Evolutionary conservation across 2,113 vertebrate species (phyloP).

Genomic region (Sorex araneus): DNA sequence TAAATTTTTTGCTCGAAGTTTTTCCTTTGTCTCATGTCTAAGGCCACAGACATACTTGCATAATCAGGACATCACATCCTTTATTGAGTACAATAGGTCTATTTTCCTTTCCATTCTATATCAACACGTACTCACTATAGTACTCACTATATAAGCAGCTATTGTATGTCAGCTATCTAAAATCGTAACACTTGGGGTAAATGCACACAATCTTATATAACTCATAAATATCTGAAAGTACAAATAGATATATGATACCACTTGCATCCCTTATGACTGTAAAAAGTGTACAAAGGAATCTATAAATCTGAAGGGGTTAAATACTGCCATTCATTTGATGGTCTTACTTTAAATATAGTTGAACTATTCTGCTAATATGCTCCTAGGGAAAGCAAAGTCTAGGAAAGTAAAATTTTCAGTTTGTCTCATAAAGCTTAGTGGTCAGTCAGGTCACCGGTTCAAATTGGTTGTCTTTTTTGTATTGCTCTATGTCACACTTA

Average conservation of each 20-base stretch:
- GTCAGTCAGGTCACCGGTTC: background rate
- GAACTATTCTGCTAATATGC: background rate
- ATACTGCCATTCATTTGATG: background rate
- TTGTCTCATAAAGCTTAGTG: background rate
- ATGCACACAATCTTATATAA: too few relatives aligned
- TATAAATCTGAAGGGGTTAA: background rate
- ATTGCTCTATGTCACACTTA: background rate
- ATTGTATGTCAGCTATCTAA: background rate
- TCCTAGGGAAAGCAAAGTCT: background rate
- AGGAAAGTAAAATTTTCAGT: background rate
- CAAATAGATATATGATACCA: background rate
- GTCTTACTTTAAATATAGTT: background rate
- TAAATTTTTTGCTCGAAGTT: background rate
- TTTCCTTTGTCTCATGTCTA: background rate
- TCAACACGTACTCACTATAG: background rate
- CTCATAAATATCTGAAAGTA: background rate
- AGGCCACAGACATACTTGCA: slow-evolving; percentile 14
- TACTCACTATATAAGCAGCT: background rate
- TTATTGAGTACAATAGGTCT: background rate
- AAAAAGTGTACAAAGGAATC: background rate
- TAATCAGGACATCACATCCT: background rate
- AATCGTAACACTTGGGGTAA: background rate
- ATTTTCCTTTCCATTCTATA: background rate
- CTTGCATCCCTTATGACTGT: background rate
- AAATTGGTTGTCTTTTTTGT: slow-evolving; percentile 13